Conservation (phyloP, 2,113 vertebrate genomes). For the Gopherus evgoodei region DNA sequence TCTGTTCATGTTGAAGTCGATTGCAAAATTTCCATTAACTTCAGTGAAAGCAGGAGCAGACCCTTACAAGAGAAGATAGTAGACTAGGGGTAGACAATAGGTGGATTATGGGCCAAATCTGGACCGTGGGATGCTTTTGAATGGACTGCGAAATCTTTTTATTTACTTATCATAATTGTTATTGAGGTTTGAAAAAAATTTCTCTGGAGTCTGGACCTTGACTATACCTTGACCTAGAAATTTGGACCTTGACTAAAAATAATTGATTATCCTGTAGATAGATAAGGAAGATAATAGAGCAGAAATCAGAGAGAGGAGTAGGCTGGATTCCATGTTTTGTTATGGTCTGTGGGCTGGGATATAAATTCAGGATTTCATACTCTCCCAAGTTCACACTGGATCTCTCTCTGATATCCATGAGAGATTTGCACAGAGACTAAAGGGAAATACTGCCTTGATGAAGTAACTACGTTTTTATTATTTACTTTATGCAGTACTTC, state of each 20-base stretch:
- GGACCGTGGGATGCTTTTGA: no score
- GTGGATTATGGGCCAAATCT: no score
- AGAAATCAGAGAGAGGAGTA: not conserved
- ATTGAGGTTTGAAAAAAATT: no score
- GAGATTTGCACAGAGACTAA: slow-evolving; percentile 29
- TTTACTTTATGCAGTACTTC: not conserved
- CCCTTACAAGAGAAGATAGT: not conserved
- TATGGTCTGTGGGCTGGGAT: not conserved
- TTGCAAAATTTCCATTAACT: slow-evolving; percentile 27
- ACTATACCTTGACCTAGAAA: no score
- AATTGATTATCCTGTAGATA: no score
- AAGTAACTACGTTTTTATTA: not conserved
- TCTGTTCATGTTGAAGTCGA: not conserved
- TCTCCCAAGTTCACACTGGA: slow-evolving; percentile 14
- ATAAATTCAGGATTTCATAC: not conserved
- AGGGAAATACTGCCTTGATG: not conserved
- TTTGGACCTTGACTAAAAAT: no score
- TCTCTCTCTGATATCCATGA: slow-evolving; percentile 33
- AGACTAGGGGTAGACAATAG: no score
- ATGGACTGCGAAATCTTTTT: no score
- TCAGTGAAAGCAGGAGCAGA: not conserved
- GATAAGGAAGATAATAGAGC: not conserved
- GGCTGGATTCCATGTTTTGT: not conserved
- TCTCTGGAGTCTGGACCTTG: no score
- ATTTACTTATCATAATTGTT: no score